These are phyloP conservation scores for Teleogryllus occipitalis DNA, from an alignment of 1,140 invertebrate species.

Conservation along the genomic window DNA sequence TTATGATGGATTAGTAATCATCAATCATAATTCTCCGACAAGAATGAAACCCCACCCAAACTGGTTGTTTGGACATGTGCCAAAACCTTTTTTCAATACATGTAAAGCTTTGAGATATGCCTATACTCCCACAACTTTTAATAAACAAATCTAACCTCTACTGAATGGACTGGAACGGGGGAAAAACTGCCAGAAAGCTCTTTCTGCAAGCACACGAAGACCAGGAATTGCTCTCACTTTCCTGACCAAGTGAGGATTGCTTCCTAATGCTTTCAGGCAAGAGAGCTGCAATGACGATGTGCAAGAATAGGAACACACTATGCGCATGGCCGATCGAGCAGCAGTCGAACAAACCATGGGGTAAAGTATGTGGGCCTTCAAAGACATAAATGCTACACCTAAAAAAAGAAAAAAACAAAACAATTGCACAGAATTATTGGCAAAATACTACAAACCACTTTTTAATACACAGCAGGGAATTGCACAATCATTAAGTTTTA, in stretches of 20 bases:
- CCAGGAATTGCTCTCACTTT: conserved; percentile 9
- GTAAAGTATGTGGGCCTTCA: conserved; percentile 9
- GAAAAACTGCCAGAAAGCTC: conserved; percentile 6
- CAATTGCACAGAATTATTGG: background rate
- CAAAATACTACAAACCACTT: background rate
- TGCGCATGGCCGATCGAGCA: conserved; percentile 12
- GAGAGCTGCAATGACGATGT: conserved; percentile 11
- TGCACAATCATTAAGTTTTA: too few species aligned
- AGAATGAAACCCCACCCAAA: too few species aligned
- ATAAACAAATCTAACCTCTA: background rate
- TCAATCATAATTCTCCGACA: too few species aligned
- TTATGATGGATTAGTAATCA: too few species aligned
- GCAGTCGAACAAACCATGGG: conserved; percentile 16
- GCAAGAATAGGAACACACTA: conserved; percentile 3
- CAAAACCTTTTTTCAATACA: too few species aligned
- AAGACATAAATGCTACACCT: conserved; percentile 15
- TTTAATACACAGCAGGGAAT: background rate
- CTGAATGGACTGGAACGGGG: background rate
- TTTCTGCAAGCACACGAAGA: background rate
- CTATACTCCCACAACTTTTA: background rate
- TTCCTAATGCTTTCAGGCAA: conserved; percentile 6
- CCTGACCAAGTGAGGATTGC: background rate
- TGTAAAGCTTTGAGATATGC: too few species aligned
- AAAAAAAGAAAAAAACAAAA: background rate
- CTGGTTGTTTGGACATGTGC: too few species aligned